Evolutionary conservation across 2,797 vertebrate species (phyloP).

Genomic region (Limosa lapponica): DNA sequence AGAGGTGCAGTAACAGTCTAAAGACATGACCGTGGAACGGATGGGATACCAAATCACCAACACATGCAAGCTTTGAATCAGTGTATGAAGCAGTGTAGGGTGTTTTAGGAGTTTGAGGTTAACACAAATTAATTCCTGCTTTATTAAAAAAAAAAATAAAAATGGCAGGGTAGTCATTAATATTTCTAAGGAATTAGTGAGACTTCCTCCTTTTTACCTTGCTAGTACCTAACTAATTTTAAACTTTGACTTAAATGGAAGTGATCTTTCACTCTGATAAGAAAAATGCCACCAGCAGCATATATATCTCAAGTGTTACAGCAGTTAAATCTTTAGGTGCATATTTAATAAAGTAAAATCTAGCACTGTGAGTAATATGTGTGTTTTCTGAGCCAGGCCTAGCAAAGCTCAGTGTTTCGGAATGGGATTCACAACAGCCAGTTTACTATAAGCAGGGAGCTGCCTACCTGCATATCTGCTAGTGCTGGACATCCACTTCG

Average conservation of each 20-base stretch:
- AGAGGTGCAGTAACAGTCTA: neutral
- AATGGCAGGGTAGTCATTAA: neutral
- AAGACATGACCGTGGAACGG: neutral
- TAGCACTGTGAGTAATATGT: neutral
- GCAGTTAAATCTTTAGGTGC: neutral
- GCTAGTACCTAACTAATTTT: neutral
- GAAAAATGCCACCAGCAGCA: neutral
- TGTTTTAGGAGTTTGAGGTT: neutral
- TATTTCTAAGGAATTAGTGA: neutral
- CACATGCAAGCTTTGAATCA: neutral
- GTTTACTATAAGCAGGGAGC: neutral
- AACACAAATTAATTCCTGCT: neutral
- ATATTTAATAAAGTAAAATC: neutral
- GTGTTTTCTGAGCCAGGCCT: neutral
- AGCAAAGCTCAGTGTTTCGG: neutral
- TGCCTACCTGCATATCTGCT: neutral
- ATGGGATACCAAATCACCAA: neutral
- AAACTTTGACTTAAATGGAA: neutral
- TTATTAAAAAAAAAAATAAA: neutral
- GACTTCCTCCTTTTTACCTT: neutral
- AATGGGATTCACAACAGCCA: neutral
- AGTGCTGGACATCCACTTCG: neutral
- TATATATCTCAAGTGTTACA: neutral
- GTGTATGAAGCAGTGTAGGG: neutral
- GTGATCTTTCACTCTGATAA: neutral